Conservation (phyloP, 2,797 vertebrate species). For the Choloepus didactylus region DNA sequence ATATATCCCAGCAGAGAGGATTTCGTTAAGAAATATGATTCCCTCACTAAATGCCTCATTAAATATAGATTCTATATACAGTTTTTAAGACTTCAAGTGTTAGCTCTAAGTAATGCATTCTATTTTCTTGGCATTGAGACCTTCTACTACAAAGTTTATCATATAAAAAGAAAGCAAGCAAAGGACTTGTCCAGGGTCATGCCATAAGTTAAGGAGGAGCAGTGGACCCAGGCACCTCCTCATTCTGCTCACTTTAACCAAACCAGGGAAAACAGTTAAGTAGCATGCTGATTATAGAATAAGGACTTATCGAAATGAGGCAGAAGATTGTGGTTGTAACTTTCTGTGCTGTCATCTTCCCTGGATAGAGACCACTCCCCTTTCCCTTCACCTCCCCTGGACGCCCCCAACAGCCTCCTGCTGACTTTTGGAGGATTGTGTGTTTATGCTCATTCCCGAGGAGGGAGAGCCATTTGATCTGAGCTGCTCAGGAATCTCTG, state of each 20-base stretch:
- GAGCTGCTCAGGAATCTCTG: background rate
- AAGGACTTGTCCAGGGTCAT: background rate
- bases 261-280: background rate
- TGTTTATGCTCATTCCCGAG: background rate
- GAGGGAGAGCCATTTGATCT: background rate
- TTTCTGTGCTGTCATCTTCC: background rate
- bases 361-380: accelerated
- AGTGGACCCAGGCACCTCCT: background rate
- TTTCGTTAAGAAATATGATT: background rate
- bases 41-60: background rate
- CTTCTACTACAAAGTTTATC: background rate
- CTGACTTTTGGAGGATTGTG: accelerated
- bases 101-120: background rate
- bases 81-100: too few relatives aligned
- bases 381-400: background rate
- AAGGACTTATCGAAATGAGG: background rate
- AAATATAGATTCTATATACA: background rate
- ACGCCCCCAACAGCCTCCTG: too few relatives aligned
- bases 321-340: background rate
- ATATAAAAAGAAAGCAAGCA: background rate
- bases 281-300: background rate
- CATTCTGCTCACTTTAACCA: too few relatives aligned
- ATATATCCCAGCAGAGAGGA: background rate
- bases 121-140: background rate
- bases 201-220: background rate